These are phyloP conservation scores for Prunella fulvescens DNA, from an alignment of 2,113 vertebrate species.

Conservation along the genomic window DNA sequence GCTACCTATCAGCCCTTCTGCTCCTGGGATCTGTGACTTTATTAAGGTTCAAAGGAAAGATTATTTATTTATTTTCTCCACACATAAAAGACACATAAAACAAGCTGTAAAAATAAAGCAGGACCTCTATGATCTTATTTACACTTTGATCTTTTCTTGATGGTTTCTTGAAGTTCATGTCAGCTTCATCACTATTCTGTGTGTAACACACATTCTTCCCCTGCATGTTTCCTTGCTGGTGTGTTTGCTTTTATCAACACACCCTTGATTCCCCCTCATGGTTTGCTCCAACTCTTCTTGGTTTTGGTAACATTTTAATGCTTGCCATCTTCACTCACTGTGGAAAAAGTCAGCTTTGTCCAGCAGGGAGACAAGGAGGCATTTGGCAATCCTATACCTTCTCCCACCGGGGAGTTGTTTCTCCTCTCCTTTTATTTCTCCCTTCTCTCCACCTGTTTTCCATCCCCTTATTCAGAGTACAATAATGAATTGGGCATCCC, in stretches of 20 bases:
- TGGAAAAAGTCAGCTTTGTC: neutral
- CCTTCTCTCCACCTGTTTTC: neutral
- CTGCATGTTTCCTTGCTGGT: neutral
- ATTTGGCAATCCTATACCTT: neutral
- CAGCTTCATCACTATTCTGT: neutral
- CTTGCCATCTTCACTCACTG: neutral
- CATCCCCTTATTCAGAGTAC: neutral
- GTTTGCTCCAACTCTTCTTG: neutral
- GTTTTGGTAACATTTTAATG: neutral
- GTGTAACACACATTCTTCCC: neutral
- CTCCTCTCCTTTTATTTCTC: neutral
- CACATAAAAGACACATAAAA: constrained; percentile 61
- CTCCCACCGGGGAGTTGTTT: neutral
- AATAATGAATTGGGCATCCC: neutral
- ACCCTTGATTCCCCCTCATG: neutral
- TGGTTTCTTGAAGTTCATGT: constrained; percentile 36
- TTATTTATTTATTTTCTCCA: constrained; percentile 60
- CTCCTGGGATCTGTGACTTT: constrained; percentile 22
- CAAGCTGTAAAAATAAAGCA: constrained; percentile 38
- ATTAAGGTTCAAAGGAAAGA: constrained; percentile 55
- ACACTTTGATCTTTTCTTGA: constrained; percentile 54
- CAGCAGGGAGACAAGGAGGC: neutral
- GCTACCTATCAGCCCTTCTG: constrained; percentile 43
- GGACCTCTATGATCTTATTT: constrained; percentile 45
- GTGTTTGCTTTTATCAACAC: neutral